Conservation (phyloP, 92 coral and sea anemone genomes). For the Parazoanthus darwini region DNA sequence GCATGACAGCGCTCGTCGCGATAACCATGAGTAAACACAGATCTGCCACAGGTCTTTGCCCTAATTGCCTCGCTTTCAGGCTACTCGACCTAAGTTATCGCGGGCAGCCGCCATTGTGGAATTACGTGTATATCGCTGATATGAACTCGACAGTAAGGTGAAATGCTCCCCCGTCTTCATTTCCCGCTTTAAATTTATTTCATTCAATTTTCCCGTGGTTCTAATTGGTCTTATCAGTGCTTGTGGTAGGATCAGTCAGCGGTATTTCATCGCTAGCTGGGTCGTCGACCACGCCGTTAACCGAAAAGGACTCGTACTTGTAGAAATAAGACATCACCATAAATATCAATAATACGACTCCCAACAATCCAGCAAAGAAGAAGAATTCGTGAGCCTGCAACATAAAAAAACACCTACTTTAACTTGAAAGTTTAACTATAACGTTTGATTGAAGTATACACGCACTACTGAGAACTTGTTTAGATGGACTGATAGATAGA, state of each 20-base stretch:
- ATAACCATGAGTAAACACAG: too few species aligned
- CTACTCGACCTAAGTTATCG: too few species aligned
- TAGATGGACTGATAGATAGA: too few species aligned
- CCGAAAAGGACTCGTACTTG: slow-evolving; percentile 79
- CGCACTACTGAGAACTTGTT: too few species aligned
- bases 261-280: slow-evolving; percentile 49
- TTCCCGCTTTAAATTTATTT: not conserved
- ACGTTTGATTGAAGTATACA: not conserved
- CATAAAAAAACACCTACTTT: not conserved
- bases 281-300: slow-evolving; percentile 55
- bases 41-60: too few species aligned
- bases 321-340: slow-evolving; percentile 88
- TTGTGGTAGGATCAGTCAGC: slow-evolving; percentile 44
- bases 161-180: not conserved
- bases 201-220: not conserved
- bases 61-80: too few species aligned
- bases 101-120: not conserved
- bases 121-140: not conserved
- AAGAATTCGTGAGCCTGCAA: slow-evolving; percentile 90
- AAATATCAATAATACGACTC: slow-evolving; percentile 72
- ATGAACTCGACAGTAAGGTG: not conserved
- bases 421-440: not conserved
- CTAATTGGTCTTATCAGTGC: not conserved
- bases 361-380: slow-evolving; percentile 93
- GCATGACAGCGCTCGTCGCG: too few species aligned